Evolutionary conservation across 2,113 vertebrate genomes (phyloP).

Genomic region (Loxodonta africana): DNA sequence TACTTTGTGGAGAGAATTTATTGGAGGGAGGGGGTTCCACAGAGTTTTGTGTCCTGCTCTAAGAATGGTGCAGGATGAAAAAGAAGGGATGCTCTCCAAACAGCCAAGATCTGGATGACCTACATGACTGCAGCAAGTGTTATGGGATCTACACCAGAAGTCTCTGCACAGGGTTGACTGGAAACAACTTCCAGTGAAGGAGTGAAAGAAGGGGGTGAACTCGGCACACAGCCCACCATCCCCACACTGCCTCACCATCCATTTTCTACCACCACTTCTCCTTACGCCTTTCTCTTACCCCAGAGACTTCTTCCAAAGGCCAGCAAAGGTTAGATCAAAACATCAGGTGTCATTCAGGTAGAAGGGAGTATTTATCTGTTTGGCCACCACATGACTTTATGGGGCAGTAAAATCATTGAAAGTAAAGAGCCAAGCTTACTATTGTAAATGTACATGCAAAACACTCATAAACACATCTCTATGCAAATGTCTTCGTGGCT

Average conservation of each 20-base stretch:
- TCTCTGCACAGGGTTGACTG: not conserved
- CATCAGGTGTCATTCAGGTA: not conserved
- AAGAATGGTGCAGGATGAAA: not conserved
- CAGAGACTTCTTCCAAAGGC: not conserved
- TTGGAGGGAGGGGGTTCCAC: not conserved
- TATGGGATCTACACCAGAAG: accelerated
- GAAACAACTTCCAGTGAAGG: not conserved
- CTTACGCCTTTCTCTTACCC: not conserved
- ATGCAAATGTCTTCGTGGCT: not conserved
- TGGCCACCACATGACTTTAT: not conserved
- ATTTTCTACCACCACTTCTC: not conserved
- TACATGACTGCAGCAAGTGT: accelerated
- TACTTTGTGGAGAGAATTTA: not conserved
- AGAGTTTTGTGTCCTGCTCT: not conserved
- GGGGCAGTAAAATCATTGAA: not conserved
- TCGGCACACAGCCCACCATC: not conserved
- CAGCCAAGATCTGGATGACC: not conserved
- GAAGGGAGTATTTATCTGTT: not conserved
- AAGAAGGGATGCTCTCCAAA: not conserved
- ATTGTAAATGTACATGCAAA: not conserved
- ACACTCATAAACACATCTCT: not conserved
- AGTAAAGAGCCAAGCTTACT: not conserved
- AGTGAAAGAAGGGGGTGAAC: accelerated
- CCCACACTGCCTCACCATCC: accelerated
- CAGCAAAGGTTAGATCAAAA: constrained; percentile 3